Evolutionary conservation across 2,888 invertebrate species (phyloP), one percentile per base, ranked within the genome.

Genomic region (Thysanoteuthis rhombus): DNA sequence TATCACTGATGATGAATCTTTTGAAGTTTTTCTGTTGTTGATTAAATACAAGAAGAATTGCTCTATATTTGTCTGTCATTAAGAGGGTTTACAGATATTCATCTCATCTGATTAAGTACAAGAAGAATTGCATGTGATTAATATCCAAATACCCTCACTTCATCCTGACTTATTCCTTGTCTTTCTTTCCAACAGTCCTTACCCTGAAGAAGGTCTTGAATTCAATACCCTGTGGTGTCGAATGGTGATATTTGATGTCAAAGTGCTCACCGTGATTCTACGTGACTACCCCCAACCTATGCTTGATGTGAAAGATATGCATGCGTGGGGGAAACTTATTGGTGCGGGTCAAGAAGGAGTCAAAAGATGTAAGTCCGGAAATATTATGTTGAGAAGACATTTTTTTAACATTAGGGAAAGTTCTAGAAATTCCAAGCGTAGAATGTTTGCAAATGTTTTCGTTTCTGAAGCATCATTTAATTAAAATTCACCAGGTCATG

Each of bases 271-370:
- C 96, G 98, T 99, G 95, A 98, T 98, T 96, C 97, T 99, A 94
- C 97, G 99, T 16, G 99, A 99, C 97, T 99, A 99, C 97, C 99
- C 99, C 0, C 99, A 99, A 96, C 99, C 99, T 0, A 98, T 99
- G 97, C 98, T 99, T 95, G 98, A 98, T 95, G 98, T 99, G 94
- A 98, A 98, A 95, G 98, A 98, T 95, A 98, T 99, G 97, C 98
- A 98, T 95, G 97, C 99, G 94, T 99, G 99, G 98, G 99, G 99
- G 1, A 98, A 98, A 95, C 97, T 99, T 38, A 98, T 98, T 93
- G 99, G 99, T 0, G 99, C 99, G 0, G 99, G 99, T 97, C 98
- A 98, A 90, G 95, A 96, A 89, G 96, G 96, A 8, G 95, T 95
- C 19, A 95, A 95, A 91, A 95, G 96, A 95, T 96, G 96, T 96